A percentile compares a stretch with the other conserved stretches of the same genome.
phyloP scores from a whole-genome alignment of 2,797 vertebrate species.

The Sitta carolinensis region DNA sequence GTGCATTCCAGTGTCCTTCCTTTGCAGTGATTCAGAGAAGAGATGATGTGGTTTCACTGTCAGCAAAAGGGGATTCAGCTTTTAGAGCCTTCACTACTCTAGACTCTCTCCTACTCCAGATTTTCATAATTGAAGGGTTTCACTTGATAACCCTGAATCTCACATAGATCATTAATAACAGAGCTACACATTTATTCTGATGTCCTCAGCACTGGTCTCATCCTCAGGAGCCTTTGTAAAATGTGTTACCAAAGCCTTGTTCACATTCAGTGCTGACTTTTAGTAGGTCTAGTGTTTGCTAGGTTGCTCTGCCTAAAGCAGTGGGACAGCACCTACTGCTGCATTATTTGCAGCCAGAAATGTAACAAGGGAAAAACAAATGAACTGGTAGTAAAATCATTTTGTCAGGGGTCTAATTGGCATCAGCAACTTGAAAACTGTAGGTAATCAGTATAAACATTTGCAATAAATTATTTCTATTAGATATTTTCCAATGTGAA shows the following conservation, averaged over 20 bases:
- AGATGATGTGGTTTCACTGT: neutral
- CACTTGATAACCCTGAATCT: neutral
- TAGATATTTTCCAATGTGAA: neutral
- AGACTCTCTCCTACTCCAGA: neutral
- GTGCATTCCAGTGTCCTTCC: neutral
- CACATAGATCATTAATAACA: neutral
- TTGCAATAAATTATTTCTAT: neutral
- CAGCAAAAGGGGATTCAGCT: neutral
- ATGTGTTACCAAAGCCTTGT: neutral
- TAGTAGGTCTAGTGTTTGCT: neutral
- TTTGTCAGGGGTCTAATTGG: neutral
- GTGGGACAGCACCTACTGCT: fast-evolving
- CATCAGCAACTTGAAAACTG: neutral
- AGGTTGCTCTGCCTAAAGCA: neutral
- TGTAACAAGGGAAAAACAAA: neutral
- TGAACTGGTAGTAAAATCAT: neutral
- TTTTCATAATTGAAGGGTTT: neutral
- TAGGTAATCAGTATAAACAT: neutral
- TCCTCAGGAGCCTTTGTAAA: neutral
- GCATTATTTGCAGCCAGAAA: neutral
- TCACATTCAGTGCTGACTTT: neutral
- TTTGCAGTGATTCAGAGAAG: neutral
- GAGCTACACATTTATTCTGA: neutral
- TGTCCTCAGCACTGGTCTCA: neutral
- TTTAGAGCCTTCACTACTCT: neutral